phyloP scores from a whole-genome alignment of 2,113 vertebrate genomes.

The Lophura nycthemera region DNA sequence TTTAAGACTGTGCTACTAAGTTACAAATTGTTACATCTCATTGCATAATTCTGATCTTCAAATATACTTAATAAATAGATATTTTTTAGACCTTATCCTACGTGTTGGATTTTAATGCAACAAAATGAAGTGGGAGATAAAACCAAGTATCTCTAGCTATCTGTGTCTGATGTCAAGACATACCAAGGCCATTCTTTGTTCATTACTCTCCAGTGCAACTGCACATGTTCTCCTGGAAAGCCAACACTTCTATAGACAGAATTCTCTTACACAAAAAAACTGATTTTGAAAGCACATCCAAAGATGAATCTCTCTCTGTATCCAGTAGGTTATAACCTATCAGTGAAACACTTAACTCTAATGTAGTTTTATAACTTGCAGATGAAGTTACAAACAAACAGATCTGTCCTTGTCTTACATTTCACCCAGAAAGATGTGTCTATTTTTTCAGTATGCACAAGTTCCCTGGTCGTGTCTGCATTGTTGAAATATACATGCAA shows the following conservation, averaged over 20 bases:
- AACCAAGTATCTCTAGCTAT: no score
- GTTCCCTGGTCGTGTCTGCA: background rate
- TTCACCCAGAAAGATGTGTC: background rate
- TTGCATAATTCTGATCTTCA: background rate
- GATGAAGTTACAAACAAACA: background rate
- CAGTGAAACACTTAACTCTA: background rate
- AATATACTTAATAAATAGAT: background rate
- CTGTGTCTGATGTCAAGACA: background rate
- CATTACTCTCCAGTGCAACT: background rate
- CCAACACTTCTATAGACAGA: background rate
- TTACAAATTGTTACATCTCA: background rate
- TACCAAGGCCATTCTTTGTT: fast-evolving
- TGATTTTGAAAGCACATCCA: background rate
- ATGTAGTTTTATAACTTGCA: background rate
- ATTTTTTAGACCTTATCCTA: background rate
- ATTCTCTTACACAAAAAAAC: background rate
- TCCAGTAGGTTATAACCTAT: background rate
- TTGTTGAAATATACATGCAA: background rate
- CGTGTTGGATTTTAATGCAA: background rate
- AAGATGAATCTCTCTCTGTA: background rate
- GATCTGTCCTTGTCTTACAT: background rate
- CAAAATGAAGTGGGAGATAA: background rate
- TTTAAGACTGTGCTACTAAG: background rate
- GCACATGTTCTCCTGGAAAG: background rate
- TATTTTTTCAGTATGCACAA: background rate